Base-by-base conservation (phyloP, 2,888 invertebrate species). In the Stramonita haemastoma region DNA sequence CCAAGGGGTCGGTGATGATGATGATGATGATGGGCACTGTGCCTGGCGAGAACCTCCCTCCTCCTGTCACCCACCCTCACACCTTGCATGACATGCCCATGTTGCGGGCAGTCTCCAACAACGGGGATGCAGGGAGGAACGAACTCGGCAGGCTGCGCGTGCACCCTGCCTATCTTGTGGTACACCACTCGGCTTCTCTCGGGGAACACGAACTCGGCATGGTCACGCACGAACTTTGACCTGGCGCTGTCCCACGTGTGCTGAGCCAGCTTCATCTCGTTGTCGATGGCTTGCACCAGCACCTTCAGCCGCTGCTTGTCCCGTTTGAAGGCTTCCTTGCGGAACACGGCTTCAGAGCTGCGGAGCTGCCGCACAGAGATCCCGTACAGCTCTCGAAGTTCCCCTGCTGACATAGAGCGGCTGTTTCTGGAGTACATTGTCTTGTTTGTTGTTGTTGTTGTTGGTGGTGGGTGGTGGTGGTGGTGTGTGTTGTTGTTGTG, bases 121-220 rank as follows among this genome's bases (percentile, higher is more conserved):
- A 85, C 56, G 57, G 84, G 84, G 29, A 85, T 85, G 84, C 84
- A 85, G 29, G 84, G 57, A 57, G 84, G 84, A 57, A 85, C 15
- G 26, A 57, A 29, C 4, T 36, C 26, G 15, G 56, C 84, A 0
- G 84, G 84, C 84, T 29, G 84, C 0, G 57, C 8, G 17, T n/a
- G 29, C 15, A 85, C 84, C 29, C 57, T 85, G 17, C 84, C 84
- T n/a, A 85, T 57, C 29, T 85, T 85, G 1, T 15, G 19, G 19
- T 85, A 85, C n/a, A 36, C 19, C 29, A 85, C 84, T 17, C 57
- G n/a, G 8, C 15, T 57, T 29, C 57, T 85, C 15, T n/a, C n/a
- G 0, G 84, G 84, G 34, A 29, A 56, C 6, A 85, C 29, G 1
- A 85, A 19, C 57, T 85, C 29, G 6, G n/a, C 29, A 29, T 85